Percentiles rank a stretch among this genome's conserved stretches.
phyloP scores from a whole-genome alignment of 92 coral and sea anemone species.

The Epizoanthus ramosus region DNA sequence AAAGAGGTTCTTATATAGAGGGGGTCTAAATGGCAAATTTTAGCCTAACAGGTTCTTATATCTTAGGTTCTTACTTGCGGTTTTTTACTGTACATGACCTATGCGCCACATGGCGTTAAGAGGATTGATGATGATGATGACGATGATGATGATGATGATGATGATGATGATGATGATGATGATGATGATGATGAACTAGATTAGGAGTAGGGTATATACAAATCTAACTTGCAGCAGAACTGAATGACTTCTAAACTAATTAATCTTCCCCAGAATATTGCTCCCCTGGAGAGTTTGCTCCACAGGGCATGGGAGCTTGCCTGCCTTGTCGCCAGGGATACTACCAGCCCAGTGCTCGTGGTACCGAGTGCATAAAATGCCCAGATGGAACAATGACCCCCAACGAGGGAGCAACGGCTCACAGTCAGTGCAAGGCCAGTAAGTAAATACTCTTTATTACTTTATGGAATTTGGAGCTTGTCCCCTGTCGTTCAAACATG shows the following conservation, averaged over 20 bases:
- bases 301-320: slow-evolving; percentile 67
- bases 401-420: slow-evolving; percentile 55
- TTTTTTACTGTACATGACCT: too few relatives aligned
- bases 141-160: too few relatives aligned
- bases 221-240: too few relatives aligned
- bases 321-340: slow-evolving; percentile 65
- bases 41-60: too few relatives aligned
- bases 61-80: too few relatives aligned
- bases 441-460: slow-evolving; percentile 1
- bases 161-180: too few relatives aligned
- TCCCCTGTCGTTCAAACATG: not conserved
- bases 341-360: slow-evolving; percentile 54
- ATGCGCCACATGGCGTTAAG: too few relatives aligned
- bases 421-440: slow-evolving; percentile 54
- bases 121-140: too few relatives aligned
- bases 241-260: not conserved
- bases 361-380: slow-evolving; percentile 50
- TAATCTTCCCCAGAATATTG: slow-evolving; percentile 22
- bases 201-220: too few relatives aligned
- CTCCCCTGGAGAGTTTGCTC: slow-evolving; percentile 38
- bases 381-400: slow-evolving; percentile 62
- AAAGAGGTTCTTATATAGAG: too few relatives aligned
- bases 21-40: too few relatives aligned
- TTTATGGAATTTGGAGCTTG: not conserved
- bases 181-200: too few relatives aligned